These are phyloP conservation scores for Rhizoglyphus robini DNA, from an alignment of 1,140 invertebrate genomes.

Conservation along the genomic window DNA sequence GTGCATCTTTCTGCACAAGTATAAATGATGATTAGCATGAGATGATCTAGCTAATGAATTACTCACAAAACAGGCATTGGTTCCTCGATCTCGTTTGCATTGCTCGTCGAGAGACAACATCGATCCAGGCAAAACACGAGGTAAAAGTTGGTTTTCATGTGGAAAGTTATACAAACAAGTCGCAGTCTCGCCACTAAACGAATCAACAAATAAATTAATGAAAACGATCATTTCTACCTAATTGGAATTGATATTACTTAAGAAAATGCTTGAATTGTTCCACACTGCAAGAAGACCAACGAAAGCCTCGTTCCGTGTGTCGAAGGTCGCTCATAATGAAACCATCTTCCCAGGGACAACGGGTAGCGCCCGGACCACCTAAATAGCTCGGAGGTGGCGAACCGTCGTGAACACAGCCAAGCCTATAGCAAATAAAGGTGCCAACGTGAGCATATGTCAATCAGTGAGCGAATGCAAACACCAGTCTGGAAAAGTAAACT, in stretches of 20 bases:
- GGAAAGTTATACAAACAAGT: constrained; percentile 80
- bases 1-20: constrained; percentile 61
- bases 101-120: constrained; percentile 80
- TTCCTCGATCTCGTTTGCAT: constrained; percentile 79
- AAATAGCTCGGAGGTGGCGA: constrained; percentile 83
- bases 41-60: background rate
- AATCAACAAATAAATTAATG: background rate
- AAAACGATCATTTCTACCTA: background rate
- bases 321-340: constrained; percentile 89
- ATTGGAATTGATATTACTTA: constrained; percentile 58
- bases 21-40: constrained; percentile 11
- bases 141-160: constrained; percentile 77
- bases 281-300: constrained; percentile 85
- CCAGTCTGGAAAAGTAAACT: constrained; percentile 38
- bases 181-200: constrained; percentile 72
- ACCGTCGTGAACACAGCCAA: constrained; percentile 80
- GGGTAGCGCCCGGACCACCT: constrained; percentile 84
- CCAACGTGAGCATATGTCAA: background rate
- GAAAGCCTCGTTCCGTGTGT: constrained; percentile 83
- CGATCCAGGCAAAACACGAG: constrained; percentile 73
- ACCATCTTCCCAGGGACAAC: constrained; percentile 87
- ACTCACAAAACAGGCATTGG: constrained; percentile 71
- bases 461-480: background rate
- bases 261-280: constrained; percentile 88
- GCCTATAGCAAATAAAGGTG: constrained; percentile 8